phyloP scores from a whole-genome alignment of 2,113 vertebrate species.

The Pavo muticus region DNA sequence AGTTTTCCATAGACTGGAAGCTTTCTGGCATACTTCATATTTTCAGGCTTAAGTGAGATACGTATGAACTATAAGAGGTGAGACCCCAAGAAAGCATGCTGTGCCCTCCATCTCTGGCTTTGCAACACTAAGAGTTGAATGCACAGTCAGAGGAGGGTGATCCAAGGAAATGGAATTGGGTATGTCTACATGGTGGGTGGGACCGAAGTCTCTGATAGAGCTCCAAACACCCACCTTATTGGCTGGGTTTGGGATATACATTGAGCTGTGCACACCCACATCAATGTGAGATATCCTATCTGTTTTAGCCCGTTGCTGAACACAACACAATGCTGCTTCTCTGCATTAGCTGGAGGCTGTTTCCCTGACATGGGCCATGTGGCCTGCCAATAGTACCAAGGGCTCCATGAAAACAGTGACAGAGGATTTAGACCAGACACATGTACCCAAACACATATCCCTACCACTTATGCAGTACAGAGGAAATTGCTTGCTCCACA shows the following conservation, averaged over 20 bases:
- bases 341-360: not conserved
- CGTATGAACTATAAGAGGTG: not conserved
- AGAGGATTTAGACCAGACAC: accelerated
- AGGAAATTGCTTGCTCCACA: not conserved
- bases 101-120: not conserved
- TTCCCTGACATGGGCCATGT: accelerated
- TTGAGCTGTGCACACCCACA: not conserved
- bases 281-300: accelerated
- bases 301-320: not conserved
- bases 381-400: accelerated
- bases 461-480: accelerated
- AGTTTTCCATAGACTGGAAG: not conserved
- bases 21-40: not conserved
- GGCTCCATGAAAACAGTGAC: accelerated
- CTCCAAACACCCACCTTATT: accelerated
- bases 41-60: not conserved
- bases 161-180: not conserved
- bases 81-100: accelerated
- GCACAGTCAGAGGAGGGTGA: not conserved
- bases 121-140: not conserved
- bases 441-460: accelerated
- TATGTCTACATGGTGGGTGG: accelerated
- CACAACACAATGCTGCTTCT: not conserved
- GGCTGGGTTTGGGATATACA: not conserved
- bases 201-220: not conserved